These are phyloP conservation scores for Antheraea mylitta DNA, from an alignment of 1,140 invertebrate species.

Conservation along the genomic window DNA sequence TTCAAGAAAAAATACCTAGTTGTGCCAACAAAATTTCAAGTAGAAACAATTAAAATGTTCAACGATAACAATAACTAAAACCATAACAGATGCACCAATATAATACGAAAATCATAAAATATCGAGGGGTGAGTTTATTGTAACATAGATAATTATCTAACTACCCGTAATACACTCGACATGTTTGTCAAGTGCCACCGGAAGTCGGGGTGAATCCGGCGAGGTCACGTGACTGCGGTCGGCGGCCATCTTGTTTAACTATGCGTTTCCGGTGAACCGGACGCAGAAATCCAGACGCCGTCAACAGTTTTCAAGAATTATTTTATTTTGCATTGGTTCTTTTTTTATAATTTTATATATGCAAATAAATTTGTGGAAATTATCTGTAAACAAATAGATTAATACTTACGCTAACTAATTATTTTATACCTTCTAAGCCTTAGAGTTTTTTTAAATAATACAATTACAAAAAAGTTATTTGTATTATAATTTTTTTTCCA, in stretches of 20 bases:
- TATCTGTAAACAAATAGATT: too few species aligned
- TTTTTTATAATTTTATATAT: too few species aligned
- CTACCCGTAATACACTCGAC: conserved; percentile 71
- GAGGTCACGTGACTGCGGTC: conserved; percentile 60
- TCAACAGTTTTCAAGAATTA: conserved; percentile 1
- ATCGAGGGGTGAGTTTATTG: conserved; percentile 58
- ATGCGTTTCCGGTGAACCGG: conserved; percentile 55
- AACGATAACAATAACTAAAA: neutral
- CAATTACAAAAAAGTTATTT: too few species aligned
- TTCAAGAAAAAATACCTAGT: too few species aligned
- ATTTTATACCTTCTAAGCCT: too few species aligned
- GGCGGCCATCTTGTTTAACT: conserved; percentile 73
- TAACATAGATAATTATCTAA: conserved; percentile 64
- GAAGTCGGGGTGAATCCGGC: conserved; percentile 68
- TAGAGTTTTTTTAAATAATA: too few species aligned
- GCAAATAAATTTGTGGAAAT: too few species aligned
- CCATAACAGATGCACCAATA: conserved; percentile 63
- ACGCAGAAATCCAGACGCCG: conserved; percentile 16
- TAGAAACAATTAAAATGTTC: neutral
- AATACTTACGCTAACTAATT: too few species aligned
- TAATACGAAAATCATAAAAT: conserved; percentile 46
- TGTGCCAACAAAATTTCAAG: too few species aligned
- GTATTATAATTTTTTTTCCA: too few species aligned
- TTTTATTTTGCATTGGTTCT: neutral
- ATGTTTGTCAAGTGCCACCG: conserved; percentile 62